Conservation (phyloP, 2,797 vertebrate species). For the Thripadectes ignobilis region DNA sequence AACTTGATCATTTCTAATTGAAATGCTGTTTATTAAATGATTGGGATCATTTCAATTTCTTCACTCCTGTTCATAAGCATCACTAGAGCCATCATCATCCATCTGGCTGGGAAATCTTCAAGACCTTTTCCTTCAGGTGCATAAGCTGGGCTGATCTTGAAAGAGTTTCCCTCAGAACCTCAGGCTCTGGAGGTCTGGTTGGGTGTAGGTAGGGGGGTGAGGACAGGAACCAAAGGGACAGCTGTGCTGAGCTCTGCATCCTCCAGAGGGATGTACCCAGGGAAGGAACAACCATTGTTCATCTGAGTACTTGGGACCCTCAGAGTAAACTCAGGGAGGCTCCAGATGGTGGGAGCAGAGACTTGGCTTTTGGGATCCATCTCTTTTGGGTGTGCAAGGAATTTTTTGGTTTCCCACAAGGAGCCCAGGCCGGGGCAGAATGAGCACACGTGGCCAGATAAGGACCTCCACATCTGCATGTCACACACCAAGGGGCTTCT, state of each 20-base stretch:
- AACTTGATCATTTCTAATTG: neutral
- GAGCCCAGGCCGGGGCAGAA: neutral
- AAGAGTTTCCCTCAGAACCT: neutral
- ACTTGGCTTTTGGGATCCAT: neutral
- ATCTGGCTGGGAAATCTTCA: accelerated
- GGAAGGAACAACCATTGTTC: neutral
- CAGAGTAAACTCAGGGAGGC: neutral
- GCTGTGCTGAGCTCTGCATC: neutral
- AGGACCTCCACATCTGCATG: neutral
- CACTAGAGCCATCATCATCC: neutral
- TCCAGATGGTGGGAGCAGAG: neutral
- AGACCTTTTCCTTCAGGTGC: neutral
- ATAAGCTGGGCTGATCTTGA: neutral
- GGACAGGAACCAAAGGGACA: neutral
- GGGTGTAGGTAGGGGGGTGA: neutral
- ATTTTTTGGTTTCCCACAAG: neutral
- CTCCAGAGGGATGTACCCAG: neutral
- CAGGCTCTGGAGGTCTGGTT: neutral
- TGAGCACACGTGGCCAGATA: accelerated
- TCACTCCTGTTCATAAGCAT: neutral
- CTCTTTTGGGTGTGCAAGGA: neutral
- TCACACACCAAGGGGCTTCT: neutral
- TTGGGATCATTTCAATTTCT: neutral
- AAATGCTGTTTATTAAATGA: neutral
- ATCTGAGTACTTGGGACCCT: accelerated